Conservation (phyloP, 2,797 vertebrate species). For the Malacoctenus gilli region DNA sequence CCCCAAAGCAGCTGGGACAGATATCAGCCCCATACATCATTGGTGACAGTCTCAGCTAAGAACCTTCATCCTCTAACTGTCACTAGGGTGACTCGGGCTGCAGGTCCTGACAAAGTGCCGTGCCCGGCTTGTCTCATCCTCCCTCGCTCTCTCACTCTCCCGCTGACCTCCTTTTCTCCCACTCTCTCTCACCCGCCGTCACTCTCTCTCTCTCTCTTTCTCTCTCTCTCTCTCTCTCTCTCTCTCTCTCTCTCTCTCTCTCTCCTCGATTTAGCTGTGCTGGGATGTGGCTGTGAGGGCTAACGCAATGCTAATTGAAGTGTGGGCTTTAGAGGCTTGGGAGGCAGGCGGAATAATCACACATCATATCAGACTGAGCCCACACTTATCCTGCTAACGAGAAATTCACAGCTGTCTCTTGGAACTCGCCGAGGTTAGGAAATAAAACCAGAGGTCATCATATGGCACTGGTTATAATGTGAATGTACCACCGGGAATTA, state of each 20-base stretch:
- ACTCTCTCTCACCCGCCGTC: slow-evolving; percentile 6
- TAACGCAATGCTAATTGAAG: slow-evolving; percentile 72
- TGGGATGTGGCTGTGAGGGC: slow-evolving; percentile 48
- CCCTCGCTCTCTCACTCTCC: slow-evolving; percentile 37
- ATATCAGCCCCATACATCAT: slow-evolving; percentile 78
- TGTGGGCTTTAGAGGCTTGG: slow-evolving; percentile 58
- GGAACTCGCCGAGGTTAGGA: slow-evolving; percentile 59
- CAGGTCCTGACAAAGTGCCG: slow-evolving; percentile 74
- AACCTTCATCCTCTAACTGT: slow-evolving; percentile 73
- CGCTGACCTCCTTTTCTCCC: slow-evolving; percentile 54
- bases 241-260: slow-evolving; percentile 22
- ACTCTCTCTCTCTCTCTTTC: too few relatives aligned
- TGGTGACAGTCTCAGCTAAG: slow-evolving; percentile 74
- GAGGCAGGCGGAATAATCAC: slow-evolving; percentile 68
- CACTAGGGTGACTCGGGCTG: slow-evolving; percentile 65
- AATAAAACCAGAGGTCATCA: slow-evolving; percentile 75
- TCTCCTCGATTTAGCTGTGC: slow-evolving; percentile 29
- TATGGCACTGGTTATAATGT: slow-evolving; percentile 63
- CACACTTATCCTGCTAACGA: slow-evolving; percentile 66
- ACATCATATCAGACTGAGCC: slow-evolving; percentile 65
- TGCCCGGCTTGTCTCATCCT: slow-evolving; percentile 58
- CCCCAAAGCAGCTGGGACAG: slow-evolving; percentile 62
- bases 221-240: slow-evolving; percentile 21
- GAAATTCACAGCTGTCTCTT: slow-evolving; percentile 67
- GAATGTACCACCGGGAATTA: slow-evolving; percentile 63